Base-by-base conservation (phyloP, 2,888 invertebrate species). In the Melolontha melolontha region DNA sequence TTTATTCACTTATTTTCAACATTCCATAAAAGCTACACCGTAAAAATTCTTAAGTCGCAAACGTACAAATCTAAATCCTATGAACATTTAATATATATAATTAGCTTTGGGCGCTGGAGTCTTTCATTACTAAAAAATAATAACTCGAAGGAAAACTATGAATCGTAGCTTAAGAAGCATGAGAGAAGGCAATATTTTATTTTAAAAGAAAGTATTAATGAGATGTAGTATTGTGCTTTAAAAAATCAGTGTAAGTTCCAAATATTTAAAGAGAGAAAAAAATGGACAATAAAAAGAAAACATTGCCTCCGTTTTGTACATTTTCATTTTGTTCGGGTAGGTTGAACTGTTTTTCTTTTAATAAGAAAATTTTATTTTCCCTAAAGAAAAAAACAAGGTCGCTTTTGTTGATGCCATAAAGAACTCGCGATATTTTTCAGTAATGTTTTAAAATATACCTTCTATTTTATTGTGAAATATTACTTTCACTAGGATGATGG, bases 321-420 rank as follows among this genome's bases (percentile, higher is more conserved):
- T 16, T 41, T 39, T 34, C 10, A 55, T 41, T 40, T 55, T 55
- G 55, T 40, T 41, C 40, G 16, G 55, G n/a, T 55, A 34, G 16
- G 14, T 40, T 34, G 12, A 17, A 55, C 41, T 41, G 55, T 55
- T 55, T 55, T 16, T 10, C 34, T 27, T 50, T 50, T 27, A 27
- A 27, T 16, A 17, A 27, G 17, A 22, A 50, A 27, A 50, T 22
- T 50, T 6, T 22, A 50, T 5, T 50, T 50, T 16, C 10, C 34
- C 10, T 8, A 34, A 5, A 10, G 10, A 34, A 34, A 34, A 34
- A 34, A 50, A 22, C 54, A 66, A 63, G 71, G 67, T 69, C 71
- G 71, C 69, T 67, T 71, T 64, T 67, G 65, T 66, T 70, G 73
- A 72, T 73, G 73, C 73, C 73, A 73, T 73, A 73, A 70, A 66